Percentiles rank a stretch among this genome's conserved stretches.
Conservation (phyloP, 2,888 invertebrate genomes). For the Empis livida region DNA sequence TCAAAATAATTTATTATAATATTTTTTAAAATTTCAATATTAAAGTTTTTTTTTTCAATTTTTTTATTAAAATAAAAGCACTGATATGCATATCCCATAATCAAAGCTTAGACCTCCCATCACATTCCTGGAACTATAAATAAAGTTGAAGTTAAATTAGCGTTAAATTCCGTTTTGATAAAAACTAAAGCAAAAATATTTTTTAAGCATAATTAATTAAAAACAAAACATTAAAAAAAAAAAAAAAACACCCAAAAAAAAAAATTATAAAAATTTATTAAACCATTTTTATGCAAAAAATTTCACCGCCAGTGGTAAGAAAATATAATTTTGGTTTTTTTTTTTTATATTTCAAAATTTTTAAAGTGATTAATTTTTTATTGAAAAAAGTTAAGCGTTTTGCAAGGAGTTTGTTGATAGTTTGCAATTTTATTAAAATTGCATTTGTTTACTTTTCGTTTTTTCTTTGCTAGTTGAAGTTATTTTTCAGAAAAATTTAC, state of each 20-base stretch:
- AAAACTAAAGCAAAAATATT: conserved; percentile 16
- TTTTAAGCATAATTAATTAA: conserved; percentile 18
- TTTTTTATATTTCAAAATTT: no score
- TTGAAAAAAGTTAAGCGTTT: no score
- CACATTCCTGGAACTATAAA: conserved; percentile 1
- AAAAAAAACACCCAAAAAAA: not conserved
- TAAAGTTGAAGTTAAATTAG: conserved; percentile 3
- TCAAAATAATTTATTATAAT: not conserved
- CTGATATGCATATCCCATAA: conserved; percentile 35
- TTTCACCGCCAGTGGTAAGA: no score
- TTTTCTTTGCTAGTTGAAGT: no score
- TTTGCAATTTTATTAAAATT: no score
- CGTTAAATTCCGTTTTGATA: no score
- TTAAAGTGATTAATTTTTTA: no score
- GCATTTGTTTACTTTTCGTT: no score
- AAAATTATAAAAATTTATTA: not conserved
- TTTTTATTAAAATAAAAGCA: conserved; percentile 16
- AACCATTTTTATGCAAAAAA: not conserved
- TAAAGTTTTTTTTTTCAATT: conserved; percentile 1
- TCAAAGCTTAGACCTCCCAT: conserved; percentile 34
- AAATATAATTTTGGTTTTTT: no score
- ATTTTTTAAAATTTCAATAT: no score
- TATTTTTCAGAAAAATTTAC: no score
- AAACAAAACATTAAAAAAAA: conserved; percentile 1
- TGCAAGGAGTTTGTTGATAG: no score